Percentiles rank a stretch among this genome's conserved stretches.
These are phyloP conservation scores for Etheostoma spectabile DNA, from an alignment of 2,113 vertebrate genomes.

Conservation along the genomic window DNA sequence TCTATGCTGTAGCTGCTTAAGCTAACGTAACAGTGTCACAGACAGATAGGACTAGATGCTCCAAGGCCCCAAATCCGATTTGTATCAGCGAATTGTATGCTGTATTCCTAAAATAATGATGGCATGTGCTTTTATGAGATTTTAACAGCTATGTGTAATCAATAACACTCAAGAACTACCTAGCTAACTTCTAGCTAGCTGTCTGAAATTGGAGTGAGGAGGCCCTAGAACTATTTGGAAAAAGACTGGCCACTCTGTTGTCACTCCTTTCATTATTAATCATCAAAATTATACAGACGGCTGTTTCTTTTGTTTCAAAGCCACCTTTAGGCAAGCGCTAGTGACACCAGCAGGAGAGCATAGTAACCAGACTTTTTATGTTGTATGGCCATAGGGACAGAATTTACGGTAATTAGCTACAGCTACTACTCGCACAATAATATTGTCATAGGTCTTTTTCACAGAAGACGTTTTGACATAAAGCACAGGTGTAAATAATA, in stretches of 20 bases:
- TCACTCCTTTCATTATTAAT: not conserved
- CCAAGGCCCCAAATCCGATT: not conserved
- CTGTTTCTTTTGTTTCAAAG: too few relatives aligned
- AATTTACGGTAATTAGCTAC: not conserved
- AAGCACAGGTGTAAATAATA: not conserved
- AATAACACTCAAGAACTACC: not conserved
- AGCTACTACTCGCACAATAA: not conserved
- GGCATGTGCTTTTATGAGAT: not conserved
- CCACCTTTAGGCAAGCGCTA: too few relatives aligned
- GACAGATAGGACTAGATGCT: not conserved
- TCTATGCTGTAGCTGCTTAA: not conserved
- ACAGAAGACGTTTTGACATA: not conserved
- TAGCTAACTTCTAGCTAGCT: not conserved
- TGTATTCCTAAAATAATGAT: not conserved
- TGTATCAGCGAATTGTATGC: not conserved
- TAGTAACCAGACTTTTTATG: not conserved
- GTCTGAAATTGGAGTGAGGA: not conserved
- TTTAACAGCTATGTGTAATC: not conserved
- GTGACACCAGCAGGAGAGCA: not conserved
- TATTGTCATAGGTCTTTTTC: not conserved
- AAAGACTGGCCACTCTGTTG: not conserved
- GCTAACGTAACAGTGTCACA: constrained; percentile 1
- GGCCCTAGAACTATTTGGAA: too few relatives aligned
- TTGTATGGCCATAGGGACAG: too few relatives aligned
- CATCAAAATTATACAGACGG: too few relatives aligned